phyloP scores from a whole-genome alignment of 2,113 vertebrate species.

The Gadus macrocephalus region DNA sequence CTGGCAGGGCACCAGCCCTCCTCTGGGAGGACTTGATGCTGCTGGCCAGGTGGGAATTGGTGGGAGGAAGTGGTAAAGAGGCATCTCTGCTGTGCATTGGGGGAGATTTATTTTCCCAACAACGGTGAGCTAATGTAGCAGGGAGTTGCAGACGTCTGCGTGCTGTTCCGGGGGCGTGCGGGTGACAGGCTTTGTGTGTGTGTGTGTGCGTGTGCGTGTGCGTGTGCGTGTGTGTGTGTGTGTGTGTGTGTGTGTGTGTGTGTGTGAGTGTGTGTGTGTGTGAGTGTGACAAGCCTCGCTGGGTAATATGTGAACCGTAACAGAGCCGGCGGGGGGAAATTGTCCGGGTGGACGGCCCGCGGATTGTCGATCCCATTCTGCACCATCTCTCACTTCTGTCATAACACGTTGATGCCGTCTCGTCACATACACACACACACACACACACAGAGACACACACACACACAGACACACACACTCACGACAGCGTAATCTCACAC shows the following conservation, averaged over 20 bases:
- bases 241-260: too few relatives aligned
- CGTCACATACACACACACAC: conserved; percentile 1
- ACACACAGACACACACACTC: neutral
- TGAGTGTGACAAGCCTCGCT: conserved; percentile 1
- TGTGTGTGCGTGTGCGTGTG: too few relatives aligned
- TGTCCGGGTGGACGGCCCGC: conserved; percentile 40
- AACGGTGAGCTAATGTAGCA: conserved; percentile 26
- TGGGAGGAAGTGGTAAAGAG: neutral
- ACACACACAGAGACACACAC: neutral
- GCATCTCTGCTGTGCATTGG: conserved; percentile 1
- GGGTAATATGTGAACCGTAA: conserved; percentile 48
- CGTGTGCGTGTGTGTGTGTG: too few relatives aligned
- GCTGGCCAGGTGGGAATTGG: neutral
- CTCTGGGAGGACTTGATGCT: neutral
- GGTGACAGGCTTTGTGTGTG: neutral
- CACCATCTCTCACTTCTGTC: conserved; percentile 45
- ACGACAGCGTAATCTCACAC: neutral
- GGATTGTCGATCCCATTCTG: conserved; percentile 44
- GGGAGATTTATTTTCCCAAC: conserved; percentile 24
- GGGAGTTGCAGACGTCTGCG: neutral
- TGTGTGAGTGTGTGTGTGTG: too few relatives aligned
- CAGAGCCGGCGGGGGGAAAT: conserved; percentile 42
- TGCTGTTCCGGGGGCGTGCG: neutral
- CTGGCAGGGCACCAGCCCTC: neutral
- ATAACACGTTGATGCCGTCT: conserved; percentile 21